Evolutionary conservation across 2,797 vertebrate species (phyloP).

Genomic region (Vultur gryphus): DNA sequence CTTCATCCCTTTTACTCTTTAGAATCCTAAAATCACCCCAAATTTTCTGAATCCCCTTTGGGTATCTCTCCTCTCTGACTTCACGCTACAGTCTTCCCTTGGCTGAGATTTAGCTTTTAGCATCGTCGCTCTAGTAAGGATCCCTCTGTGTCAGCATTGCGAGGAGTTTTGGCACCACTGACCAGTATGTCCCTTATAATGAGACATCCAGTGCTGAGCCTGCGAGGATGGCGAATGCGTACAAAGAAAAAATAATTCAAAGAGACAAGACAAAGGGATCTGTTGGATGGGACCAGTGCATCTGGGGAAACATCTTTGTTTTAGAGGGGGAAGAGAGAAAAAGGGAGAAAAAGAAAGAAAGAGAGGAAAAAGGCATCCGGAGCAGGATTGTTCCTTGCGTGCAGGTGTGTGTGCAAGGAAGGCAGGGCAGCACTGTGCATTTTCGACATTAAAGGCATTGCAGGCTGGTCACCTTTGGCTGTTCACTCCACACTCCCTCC

Average conservation of each 20-base stretch:
- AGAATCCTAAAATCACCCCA: not conserved
- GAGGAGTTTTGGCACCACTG: not conserved
- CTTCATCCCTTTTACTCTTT: not conserved
- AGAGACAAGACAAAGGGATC: slow-evolving; percentile 37
- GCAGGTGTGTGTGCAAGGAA: not conserved
- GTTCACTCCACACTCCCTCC: not conserved
- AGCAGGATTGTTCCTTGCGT: not conserved
- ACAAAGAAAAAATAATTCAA: slow-evolving; percentile 42
- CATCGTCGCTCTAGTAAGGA: not conserved
- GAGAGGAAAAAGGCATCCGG: not conserved
- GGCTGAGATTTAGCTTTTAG: not conserved
- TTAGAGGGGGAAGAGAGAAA: not conserved
- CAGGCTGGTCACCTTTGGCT: not conserved
- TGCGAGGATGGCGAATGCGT: not conserved
- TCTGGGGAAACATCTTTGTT: slow-evolving; percentile 49
- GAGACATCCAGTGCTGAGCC: slow-evolving; percentile 17
- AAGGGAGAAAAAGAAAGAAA: not conserved
- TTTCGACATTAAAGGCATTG: not conserved
- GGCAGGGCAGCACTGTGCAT: not conserved
- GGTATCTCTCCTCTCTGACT: not conserved
- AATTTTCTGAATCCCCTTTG: not conserved
- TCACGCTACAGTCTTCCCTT: not conserved
- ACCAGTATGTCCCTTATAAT: not conserved
- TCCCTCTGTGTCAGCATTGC: not conserved
- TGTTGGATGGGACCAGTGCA: slow-evolving; percentile 42